Conservation (phyloP, 1,140 invertebrate genomes). For the Aphelenchoides besseyi region DNA sequence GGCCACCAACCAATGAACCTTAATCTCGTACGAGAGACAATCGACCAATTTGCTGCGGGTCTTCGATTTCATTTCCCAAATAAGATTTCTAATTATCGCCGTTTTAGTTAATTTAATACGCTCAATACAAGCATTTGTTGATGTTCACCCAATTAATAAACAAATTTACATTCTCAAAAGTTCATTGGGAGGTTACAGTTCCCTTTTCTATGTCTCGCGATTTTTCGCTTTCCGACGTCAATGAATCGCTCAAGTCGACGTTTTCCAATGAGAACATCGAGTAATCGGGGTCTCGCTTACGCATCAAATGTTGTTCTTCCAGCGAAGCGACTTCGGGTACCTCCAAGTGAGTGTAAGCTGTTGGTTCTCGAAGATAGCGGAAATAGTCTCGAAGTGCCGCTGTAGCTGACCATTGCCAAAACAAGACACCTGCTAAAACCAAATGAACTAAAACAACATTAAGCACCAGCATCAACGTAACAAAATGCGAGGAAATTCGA, state of each 20-base stretch:
- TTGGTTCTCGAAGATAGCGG: neutral
- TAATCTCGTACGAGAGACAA: no score
- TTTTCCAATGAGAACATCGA: conserved; percentile 12
- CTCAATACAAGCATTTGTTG: neutral
- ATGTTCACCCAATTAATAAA: neutral
- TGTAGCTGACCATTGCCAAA: conserved; percentile 7
- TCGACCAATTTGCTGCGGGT: no score
- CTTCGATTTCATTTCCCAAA: neutral
- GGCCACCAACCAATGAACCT: no score
- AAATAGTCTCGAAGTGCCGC: conserved; percentile 3
- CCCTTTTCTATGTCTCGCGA: neutral
- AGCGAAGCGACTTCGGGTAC: conserved; percentile 1
- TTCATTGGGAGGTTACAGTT: no score
- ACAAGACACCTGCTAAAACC: conserved; percentile 6
- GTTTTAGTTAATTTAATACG: neutral
- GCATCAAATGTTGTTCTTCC: neutral
- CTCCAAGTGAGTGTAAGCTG: neutral
- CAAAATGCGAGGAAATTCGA: conserved; percentile 5
- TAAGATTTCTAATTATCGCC: neutral
- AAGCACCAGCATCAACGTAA: neutral
- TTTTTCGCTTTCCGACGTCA: neutral
- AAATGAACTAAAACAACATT: conserved; percentile 10
- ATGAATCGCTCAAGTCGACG: conserved; percentile 6
- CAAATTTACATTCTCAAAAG: no score
- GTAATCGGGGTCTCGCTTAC: neutral